Evolutionary conservation across 2,113 vertebrate genomes (phyloP), one percentile per base, ranked within the genome.

Genomic region (Melanocharis versteri): DNA sequence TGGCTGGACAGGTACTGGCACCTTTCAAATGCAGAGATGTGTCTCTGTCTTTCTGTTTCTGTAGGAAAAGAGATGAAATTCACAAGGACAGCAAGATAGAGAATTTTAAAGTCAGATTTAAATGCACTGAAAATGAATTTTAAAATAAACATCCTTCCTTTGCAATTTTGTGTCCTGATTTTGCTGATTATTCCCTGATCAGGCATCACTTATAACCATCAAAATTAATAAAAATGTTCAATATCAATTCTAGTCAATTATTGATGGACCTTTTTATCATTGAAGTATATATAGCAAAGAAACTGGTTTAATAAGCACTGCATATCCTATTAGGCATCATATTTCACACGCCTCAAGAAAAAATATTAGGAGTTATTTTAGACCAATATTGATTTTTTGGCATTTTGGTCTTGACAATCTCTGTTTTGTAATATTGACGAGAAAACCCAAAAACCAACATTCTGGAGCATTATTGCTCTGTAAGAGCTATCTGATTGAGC

Each of bases 381-480:
- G 76, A 96, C 37, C 28, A 96, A 76, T 94, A 85, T 80, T 68
- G 58, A 94, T 94, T 72, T 95, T 45, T 86, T 50, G 6, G 28
- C 60, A 27, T 87, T 79, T 87, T 86, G 58, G 37, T 93, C 62
- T 87, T 77, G 37, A 51, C 30, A 83, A 54, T 75, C 42, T 69
- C 37, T 47, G 33, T 10, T 69, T 96, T 73, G 48, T 96, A 89
- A 58, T 80, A 72, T 11, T 90, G 77, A 92, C 88, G 8, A 54
- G 28, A 82, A 96, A 97, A 90, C 60, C 92, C 72, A 94, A 81
- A 87, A 89, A 48, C 33, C 54, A 89, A n/a, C 27, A 40, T 65
- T 94, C 65, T 54, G 21, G 37, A 26, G 5, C 39, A 47, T 73
- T 81, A 83, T 22, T 73, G 39, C 44, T 80, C 57, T 42, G 22